A percentile compares a stretch with the other conserved stretches of the same genome.
phyloP scores from a whole-genome alignment of 2,797 vertebrate genomes.

The Selene dorsalis region DNA sequence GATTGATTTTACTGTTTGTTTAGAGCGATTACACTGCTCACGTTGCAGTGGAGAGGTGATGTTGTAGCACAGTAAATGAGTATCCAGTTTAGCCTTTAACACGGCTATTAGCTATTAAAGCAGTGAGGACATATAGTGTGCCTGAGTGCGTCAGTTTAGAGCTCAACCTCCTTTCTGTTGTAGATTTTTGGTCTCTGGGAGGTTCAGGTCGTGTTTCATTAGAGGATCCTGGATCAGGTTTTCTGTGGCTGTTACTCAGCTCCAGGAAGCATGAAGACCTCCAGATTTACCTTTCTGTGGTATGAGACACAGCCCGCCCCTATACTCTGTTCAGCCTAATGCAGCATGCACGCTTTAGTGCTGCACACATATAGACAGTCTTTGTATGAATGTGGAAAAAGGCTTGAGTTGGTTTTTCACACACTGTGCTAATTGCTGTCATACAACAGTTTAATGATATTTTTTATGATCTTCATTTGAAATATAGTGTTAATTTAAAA shows the following conservation, averaged over 20 bases:
- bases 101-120: not conserved
- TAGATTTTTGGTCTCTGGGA: not conserved
- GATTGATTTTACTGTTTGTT: slow-evolving; percentile 28
- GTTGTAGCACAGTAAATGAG: slow-evolving; percentile 4
- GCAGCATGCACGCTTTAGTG: slow-evolving; percentile 13
- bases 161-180: not conserved
- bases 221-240: slow-evolving; percentile 32
- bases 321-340: slow-evolving; percentile 12
- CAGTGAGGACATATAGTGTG: not conserved
- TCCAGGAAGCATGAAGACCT: slow-evolving; percentile 26
- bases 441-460: slow-evolving; percentile 16
- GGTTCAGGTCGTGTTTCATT: slow-evolving; percentile 25
- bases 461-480: slow-evolving; percentile 18
- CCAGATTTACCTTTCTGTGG: slow-evolving; percentile 1
- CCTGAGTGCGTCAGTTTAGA: not conserved
- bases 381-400: not conserved
- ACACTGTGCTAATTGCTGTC: not conserved
- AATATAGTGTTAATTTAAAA: slow-evolving; percentile 1
- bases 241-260: slow-evolving; percentile 13
- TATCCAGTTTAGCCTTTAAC: not conserved
- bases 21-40: slow-evolving; percentile 16
- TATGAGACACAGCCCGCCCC: not conserved
- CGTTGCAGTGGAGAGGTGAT: not conserved
- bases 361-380: not conserved
- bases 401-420: not conserved